Conservation (phyloP, 1,140 invertebrate genomes). For the Pinna nobilis region DNA sequence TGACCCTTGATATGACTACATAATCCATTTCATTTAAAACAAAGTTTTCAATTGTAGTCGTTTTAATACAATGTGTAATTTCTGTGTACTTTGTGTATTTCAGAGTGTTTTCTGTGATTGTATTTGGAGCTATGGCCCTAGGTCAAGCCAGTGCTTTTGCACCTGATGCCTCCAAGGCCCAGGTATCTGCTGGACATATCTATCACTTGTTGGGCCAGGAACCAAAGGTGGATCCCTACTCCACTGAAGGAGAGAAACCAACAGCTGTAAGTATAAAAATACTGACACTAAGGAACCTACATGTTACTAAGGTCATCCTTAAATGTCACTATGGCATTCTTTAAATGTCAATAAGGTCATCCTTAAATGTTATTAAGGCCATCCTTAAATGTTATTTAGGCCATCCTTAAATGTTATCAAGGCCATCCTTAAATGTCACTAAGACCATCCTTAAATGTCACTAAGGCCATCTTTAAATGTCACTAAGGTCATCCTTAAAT, state of each 20-base stretch:
- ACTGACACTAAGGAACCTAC: no score
- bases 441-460: background rate
- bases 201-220: slow-evolving; percentile 75
- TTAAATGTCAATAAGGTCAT: background rate
- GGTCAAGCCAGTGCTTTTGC: slow-evolving; percentile 91
- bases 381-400: background rate
- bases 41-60: background rate
- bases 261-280: slow-evolving; percentile 16
- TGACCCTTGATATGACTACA: background rate
- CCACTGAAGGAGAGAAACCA: slow-evolving; percentile 63
- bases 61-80: background rate
- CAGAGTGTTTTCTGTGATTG: slow-evolving; percentile 89
- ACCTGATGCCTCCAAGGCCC: slow-evolving; percentile 91
- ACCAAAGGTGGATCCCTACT: slow-evolving; percentile 75
- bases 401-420: background rate
- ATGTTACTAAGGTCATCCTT: background rate
- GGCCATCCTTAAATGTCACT: background rate
- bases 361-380: background rate
- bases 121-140: slow-evolving; percentile 92
- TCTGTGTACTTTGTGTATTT: slow-evolving; percentile 11
- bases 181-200: slow-evolving; percentile 82
- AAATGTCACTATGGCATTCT: background rate
- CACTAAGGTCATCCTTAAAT: background rate
- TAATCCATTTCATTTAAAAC: background rate
- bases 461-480: background rate